Evolutionary conservation across 2,888 invertebrate genomes (phyloP), one percentile per base, ranked within the genome.

Genomic region (Timema podura): DNA sequence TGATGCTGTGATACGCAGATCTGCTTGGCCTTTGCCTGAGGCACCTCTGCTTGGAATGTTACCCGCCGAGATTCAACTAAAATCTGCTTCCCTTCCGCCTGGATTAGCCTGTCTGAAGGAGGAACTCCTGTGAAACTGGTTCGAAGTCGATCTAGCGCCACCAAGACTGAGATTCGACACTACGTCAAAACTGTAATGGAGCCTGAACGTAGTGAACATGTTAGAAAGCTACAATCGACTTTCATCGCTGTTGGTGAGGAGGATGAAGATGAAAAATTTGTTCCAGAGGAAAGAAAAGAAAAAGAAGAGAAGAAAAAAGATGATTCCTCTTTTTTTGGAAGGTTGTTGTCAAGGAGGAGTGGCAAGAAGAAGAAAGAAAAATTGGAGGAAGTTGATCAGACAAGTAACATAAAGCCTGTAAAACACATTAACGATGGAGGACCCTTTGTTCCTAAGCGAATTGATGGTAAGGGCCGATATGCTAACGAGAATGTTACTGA

Each of bases 271-370:
- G 78, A 77, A 16, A 80, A n/a, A n/a, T n/a, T n/a, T n/a, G n/a
- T n/a, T n/a, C n/a, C n/a, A 57, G 73, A 74, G 66, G 65, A 68
- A 67, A 78, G 77, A 16, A 80, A 80, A 73, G 79, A 77, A 68
- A 78, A 79, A 9, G 81, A 83, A 71, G 80, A 79, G 11, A 78
- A 77, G 73, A 85, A 89, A 80, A 85, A 88, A 80, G 83, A 86
- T 79, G 84, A 87, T 77, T 82, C 86, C 78, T 83, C 85, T 73
- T 87, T 88, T 79, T 87, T 91, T 78, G 88, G 88, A 70, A 84
- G 91, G 73, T 80, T 91, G 68, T 83, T 91, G 61, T 83, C 89
- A 57, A 84, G 91, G 75, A 88, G 89, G 76, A 91, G 90, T 69
- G 90, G 88, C 48, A 89, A 90, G 78, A 89, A 90, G 79, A 82